Percentiles rank a stretch among this genome's conserved stretches.
Conservation (phyloP, 2,797 vertebrate genomes). For the Pipistrellus nathusii region DNA sequence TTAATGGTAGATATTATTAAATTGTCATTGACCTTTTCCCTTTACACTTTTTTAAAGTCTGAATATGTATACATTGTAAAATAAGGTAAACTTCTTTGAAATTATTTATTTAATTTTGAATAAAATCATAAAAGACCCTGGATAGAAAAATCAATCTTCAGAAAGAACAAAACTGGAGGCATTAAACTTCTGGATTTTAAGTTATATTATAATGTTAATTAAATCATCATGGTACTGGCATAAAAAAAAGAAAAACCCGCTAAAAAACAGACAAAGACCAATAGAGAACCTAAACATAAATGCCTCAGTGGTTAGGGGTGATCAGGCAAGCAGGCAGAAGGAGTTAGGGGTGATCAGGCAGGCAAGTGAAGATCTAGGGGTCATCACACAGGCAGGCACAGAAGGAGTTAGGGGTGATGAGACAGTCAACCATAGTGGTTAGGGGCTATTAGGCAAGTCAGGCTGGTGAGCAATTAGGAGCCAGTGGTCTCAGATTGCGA, state of each 20-base stretch:
- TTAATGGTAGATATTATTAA: conserved; percentile 7
- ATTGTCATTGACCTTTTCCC: not conserved
- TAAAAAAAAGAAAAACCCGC: no score
- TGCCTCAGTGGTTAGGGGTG: no score
- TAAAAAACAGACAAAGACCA: not conserved
- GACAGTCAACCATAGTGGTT: no score
- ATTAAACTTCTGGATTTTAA: not conserved
- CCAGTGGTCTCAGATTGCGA: no score
- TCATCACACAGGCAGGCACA: no score
- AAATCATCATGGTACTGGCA: not conserved
- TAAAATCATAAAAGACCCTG: not conserved
- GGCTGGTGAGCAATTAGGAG: no score
- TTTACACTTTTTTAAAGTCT: not conserved
- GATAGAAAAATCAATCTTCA: not conserved
- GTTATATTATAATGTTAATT: not conserved
- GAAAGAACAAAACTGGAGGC: not conserved
- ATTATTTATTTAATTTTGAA: not conserved
- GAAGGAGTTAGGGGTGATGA: no score
- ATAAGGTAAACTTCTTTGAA: conserved; percentile 4
- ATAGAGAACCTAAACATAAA: not conserved
- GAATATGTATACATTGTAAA: not conserved
- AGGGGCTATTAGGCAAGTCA: no score
- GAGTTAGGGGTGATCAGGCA: no score
- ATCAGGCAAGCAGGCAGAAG: no score
- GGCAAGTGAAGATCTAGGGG: no score